Evolutionary conservation across 2,113 vertebrate genomes (phyloP), one percentile per base, ranked within the genome.

Genomic region (Nibea coibor): DNA sequence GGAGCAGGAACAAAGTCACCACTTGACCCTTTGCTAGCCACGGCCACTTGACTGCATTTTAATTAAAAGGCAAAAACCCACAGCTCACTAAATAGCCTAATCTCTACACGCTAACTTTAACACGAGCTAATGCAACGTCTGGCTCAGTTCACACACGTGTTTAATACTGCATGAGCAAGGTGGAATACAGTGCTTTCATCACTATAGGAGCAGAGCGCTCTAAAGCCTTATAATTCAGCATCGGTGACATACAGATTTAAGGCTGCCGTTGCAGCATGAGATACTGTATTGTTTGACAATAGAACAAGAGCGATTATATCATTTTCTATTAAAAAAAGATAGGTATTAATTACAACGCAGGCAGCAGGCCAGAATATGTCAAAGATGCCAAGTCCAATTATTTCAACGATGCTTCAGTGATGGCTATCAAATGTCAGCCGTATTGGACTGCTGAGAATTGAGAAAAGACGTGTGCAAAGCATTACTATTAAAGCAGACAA

Each of bases 51-150:
- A 86, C 88, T 90, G 86, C 83, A 87, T 93, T 95, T 93, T 94
- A 95, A 94, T 95, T 93, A 93, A 92, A 90, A 85, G 81, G 80
- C 54, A 80, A 93, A 89, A 92, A 91, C 78, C 65, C 73, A 84
- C 78, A 87, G 90, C 78, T 80, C 85, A 43, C 71, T 89, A 76
- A 79, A 90, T 76, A 69, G 78, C 68, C 85, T 88, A 81, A 90
- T 87, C 83, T 89, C 59, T 82, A 85, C 85, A 88, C 43, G 67
- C 80, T 86, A 89, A 89, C 81, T 83, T 86, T 88, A 90, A 86
- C 83, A 82, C 69, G 53, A 80, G 80, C 81, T 85, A 86, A 88
- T 90, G 75, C 78, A 72, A 72, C 16, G 59, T 50, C 72, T 69
- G 74, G 66, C 82, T 73, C 84, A 59, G 86, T 83, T 86, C 78